Conservation (phyloP, 2,797 vertebrate species). For the Thamnophis elegans region DNA sequence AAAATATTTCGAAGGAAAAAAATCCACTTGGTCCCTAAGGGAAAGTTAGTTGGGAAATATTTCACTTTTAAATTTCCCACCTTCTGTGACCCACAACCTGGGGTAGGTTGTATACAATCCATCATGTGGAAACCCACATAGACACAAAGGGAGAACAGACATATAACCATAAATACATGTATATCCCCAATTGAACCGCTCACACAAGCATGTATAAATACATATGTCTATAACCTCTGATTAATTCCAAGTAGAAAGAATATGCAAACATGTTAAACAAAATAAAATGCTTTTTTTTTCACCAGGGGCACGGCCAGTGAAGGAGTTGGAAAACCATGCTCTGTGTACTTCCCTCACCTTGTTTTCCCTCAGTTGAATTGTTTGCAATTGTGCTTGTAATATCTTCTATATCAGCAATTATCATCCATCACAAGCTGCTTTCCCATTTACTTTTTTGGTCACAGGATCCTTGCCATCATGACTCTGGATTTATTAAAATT, state of each 20-base stretch:
- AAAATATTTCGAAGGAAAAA: not conserved
- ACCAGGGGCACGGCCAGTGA: not conserved
- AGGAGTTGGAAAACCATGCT: not conserved
- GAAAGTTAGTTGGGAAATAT: not conserved
- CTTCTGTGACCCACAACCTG: not conserved
- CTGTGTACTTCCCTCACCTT: not conserved
- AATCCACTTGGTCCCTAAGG: not conserved
- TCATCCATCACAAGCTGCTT: not conserved
- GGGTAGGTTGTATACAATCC: not conserved
- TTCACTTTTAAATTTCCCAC: not conserved
- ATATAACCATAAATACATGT: not conserved
- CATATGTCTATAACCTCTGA: not conserved
- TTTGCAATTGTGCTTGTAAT: not conserved
- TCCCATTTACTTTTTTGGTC: not conserved
- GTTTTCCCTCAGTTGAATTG: not conserved
- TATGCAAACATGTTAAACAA: not conserved
- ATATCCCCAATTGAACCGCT: not conserved
- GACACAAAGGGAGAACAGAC: not conserved
- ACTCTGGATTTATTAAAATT: not conserved
- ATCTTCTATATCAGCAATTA: not conserved
- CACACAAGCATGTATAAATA: not conserved
- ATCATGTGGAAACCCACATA: not conserved
- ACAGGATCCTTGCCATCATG: not conserved
- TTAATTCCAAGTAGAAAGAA: not conserved
- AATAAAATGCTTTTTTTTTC: not conserved